Evolutionary conservation across 2,113 vertebrate species (phyloP).

Genomic region (Actenoides hombroni): DNA sequence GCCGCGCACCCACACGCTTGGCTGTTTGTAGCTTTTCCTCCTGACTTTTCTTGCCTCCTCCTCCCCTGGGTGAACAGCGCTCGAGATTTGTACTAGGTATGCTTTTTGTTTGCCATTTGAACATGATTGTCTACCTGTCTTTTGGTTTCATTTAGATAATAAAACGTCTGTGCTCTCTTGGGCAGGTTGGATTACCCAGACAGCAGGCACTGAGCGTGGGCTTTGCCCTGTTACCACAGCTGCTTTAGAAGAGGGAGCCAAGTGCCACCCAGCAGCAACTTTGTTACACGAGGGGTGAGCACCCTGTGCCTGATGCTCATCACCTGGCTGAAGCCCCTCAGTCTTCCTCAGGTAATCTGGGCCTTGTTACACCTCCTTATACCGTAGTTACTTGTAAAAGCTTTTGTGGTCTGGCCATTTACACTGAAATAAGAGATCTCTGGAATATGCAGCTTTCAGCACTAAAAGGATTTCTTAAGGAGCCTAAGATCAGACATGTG

Average conservation of each 20-base stretch:
- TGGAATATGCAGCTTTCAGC: background rate
- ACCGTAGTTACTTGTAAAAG: rapidly evolving
- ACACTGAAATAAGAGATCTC: background rate
- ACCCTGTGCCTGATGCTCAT: rapidly evolving
- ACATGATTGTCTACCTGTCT: background rate
- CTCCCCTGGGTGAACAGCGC: background rate
- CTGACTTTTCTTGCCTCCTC: background rate
- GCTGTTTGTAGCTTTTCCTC: background rate
- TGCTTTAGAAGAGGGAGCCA: background rate
- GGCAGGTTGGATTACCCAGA: background rate
- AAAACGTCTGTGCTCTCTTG: background rate
- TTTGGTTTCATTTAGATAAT: background rate
- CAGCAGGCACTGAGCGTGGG: rapidly evolving
- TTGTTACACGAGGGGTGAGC: rapidly evolving
- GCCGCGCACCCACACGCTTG: rapidly evolving
- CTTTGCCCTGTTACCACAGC: rapidly evolving
- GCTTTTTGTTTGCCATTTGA: background rate
- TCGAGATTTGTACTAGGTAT: rapidly evolving
- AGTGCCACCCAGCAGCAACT: background rate
- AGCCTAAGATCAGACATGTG: background rate
- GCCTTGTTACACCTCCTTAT: background rate
- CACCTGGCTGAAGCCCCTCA: background rate
- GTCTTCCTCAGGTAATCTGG: background rate
- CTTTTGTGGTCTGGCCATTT: background rate
- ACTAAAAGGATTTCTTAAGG: background rate